Base-by-base conservation (phyloP, 2,888 invertebrate species). In the Oligia strigilis region DNA sequence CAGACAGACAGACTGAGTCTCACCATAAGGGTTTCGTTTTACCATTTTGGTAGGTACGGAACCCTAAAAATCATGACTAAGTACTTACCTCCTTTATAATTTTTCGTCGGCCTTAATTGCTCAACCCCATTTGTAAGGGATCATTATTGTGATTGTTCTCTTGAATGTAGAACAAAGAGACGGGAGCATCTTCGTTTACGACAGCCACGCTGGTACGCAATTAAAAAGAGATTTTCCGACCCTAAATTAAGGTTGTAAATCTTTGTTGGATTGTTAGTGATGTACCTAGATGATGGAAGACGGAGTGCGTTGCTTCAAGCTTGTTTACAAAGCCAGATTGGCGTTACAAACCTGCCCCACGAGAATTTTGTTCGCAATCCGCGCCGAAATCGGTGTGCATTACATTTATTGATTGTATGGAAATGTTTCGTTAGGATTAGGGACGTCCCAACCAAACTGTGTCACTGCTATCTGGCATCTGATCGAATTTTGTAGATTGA, bases 171-270 rank as follows among this genome's bases (percentile, higher is more conserved):
- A 84, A 76, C 78, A 82, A 88, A 88, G 83, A 49, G 75, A 70
- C 52, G 75, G 82, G 72, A 58, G 72, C 72, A 73, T 83, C 82
- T 85, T 79, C 62, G 40, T 88, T 87, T 81, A 86, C 75, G 83
- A 86, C 52, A 55, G 43, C 70, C 66, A 36, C 60, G 75, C 77
- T 78, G 81, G 79, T 84, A 58, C 62, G 86, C 86, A 90, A 91
- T 90, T 90, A 89, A 91, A 89, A 89, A 87, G 84, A 85, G 87
- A 89, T 90, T 88, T 89, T 82, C 75, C 76, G 75, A 73, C 72
- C 67, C 60, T 60, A 83, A 90, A 88, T 90, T 84, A 79, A 78
- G 81, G 80, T 83, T 78, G 77, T 87, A 87, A 88, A 85, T 86
- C 82, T 74, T 78, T 84, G 78, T 77, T 75, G 77, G 75, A 74